phyloP scores from a whole-genome alignment of 2,797 vertebrate genomes.

The Anabas testudineus region DNA sequence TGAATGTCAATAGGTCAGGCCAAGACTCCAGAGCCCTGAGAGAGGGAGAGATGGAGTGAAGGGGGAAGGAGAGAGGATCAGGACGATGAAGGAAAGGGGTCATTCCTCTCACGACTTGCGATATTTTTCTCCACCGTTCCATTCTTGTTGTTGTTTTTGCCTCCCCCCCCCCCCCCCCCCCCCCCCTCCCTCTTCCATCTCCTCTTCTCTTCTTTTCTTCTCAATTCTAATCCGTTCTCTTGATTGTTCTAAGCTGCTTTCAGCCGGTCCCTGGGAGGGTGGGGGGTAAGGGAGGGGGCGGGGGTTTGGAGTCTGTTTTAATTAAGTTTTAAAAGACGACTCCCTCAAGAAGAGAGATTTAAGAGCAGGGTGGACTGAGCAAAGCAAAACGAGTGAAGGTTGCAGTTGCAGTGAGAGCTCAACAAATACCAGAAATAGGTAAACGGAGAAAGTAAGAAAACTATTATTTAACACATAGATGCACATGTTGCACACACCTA shows the following conservation, averaged over 20 bases:
- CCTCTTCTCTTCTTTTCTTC: constrained; percentile 78
- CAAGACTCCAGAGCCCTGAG: constrained; percentile 70
- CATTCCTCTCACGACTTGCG: constrained; percentile 63
- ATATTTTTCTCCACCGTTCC: constrained; percentile 64
- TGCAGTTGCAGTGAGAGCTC: constrained; percentile 63
- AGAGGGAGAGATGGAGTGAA: constrained; percentile 47
- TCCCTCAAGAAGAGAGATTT: constrained; percentile 83
- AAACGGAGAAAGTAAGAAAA: constrained; percentile 54
- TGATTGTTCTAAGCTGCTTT: constrained; percentile 89
- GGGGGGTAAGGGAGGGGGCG: too few relatives aligned
- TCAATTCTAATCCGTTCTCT: constrained; percentile 84
- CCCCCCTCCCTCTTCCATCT: constrained; percentile 44
- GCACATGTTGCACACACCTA: constrained; percentile 19
- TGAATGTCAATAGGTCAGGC: constrained; percentile 85
- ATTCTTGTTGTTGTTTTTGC: constrained; percentile 58
- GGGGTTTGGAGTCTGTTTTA: constrained; percentile 82
- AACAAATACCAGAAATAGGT: constrained; percentile 62
- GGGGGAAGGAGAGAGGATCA: constrained; percentile 57
- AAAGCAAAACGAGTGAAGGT: constrained; percentile 74
- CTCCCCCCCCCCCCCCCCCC: constrained; percentile 8
- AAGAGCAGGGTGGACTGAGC: constrained; percentile 73
- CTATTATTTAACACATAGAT: constrained; percentile 54
- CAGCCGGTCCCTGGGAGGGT: constrained; percentile 78
- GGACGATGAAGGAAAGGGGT: constrained; percentile 68
- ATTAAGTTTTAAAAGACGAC: constrained; percentile 88